A percentile compares a stretch with the other conserved stretches of the same genome.
These are phyloP conservation scores for Pterocles gutturalis DNA, from an alignment of 2,113 vertebrate species.

Conservation along the genomic window DNA sequence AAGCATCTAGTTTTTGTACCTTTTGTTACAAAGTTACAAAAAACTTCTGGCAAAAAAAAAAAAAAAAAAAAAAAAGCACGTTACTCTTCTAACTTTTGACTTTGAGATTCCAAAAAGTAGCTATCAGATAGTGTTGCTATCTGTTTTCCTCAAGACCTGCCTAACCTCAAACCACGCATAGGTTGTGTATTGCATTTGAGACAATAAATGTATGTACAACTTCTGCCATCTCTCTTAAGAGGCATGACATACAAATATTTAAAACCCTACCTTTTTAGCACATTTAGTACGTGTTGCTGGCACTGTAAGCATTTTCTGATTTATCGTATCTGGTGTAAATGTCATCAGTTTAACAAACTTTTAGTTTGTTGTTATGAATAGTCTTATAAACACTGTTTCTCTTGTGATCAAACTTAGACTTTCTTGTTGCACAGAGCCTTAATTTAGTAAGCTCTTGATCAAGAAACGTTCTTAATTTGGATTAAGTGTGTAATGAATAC, in stretches of 20 bases:
- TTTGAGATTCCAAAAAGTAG: neutral
- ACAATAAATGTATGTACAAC: neutral
- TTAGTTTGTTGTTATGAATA: neutral
- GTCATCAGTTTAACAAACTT: neutral
- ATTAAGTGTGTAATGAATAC: neutral
- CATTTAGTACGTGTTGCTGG: neutral
- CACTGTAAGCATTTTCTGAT: neutral
- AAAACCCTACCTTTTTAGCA: neutral
- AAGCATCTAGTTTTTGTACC: neutral
- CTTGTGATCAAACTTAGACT: neutral
- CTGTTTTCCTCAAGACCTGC: neutral
- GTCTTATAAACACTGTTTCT: neutral
- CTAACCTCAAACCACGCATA: neutral
- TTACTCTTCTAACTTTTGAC: neutral
- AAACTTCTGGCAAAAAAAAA: neutral
- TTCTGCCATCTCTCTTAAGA: neutral
- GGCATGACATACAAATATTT: neutral
- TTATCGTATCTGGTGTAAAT: neutral
- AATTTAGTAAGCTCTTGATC: neutral
- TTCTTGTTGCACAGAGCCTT: neutral
- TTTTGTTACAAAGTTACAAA: neutral
- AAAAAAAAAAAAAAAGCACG: neutral
- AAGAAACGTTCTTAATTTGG: neutral
- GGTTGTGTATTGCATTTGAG: neutral
- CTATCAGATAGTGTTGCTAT: neutral